Evolutionary conservation across 2,888 invertebrate genomes (phyloP), one percentile per base, ranked within the genome.

Genomic region (Merodon equestris): DNA sequence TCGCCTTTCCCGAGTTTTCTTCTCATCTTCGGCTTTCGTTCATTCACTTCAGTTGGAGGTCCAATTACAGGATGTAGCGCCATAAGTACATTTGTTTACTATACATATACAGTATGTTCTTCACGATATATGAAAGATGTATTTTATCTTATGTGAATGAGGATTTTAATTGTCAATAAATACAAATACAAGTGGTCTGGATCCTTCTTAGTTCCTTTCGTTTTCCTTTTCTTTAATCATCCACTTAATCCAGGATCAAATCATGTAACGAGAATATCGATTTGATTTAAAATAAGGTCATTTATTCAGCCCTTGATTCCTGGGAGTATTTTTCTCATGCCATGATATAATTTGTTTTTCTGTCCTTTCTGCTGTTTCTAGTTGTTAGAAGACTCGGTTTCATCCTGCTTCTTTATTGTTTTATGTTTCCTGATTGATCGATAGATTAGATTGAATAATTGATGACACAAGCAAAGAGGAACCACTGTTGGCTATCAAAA

Each of bases 371-470:
- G 17, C 17, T 40, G 10, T 14, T 51, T 40, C 17, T 12, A n/a
- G 44, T 40, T 61, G 50, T 14, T 10, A 15, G 12, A 34, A 15
- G 15, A 51, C 13, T 36, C 42, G 17, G 45, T 47, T 54, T 18
- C 5, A 14, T 17, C 48, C 12, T 34, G 15, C 13, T 50, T 12
- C 34, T 18, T 9, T 17, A 1, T 50, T 13, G n/a, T 34, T 53
- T 38, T 54, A 17, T 40, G 50, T 40, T 13, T 27, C 44, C 48
- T 2, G 12, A n/a, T 71, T 61, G 72, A 77, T 67, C 61, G 72
- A 72, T 67, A 60, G 72, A 18, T 38, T 13, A 51, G 47, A 61
- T 72, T 66, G 76, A 72, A 72, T 77, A 77, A 77, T 61, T 77
- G 72, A 77, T 77, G 72, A 17, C 13, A 13, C 34, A 14, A 48